Evolutionary conservation across 2,113 vertebrate species (phyloP), one percentile per base, ranked within the genome.

Genomic region (Dissostichus mawsoni): DNA sequence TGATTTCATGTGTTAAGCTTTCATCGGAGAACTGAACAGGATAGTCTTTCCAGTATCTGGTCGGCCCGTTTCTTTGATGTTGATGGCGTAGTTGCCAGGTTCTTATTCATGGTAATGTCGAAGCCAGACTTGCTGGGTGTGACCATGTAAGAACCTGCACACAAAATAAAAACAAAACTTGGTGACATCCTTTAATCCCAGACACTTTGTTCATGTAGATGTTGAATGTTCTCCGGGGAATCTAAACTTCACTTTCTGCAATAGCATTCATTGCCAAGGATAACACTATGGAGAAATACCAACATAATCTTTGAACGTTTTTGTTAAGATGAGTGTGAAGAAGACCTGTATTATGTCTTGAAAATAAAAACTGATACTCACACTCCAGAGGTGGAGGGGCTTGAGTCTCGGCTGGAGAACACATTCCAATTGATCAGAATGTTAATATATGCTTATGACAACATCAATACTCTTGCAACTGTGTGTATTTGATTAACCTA

Each of bases 91-190:
- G 8, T 0, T 0, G 8, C 11, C 58, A 51, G 0, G 0, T 41
- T 41, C 36, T 1, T 8, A 1, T 0, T 67, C 3, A 90, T 11
- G 0, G 16, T 0, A 17, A 90, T 53, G 69, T 1, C 0, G 52
- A 91, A 23, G 25, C 87, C 91, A 56, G 1, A 73, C 12, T 1
- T 1, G 50, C 63, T 29, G 4, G 29, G 0, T 11, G 0, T 11
- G 11, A 90, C 77, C 0, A 0, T 53, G 82, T 83, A 92, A 11
- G 8, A 29, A 76, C 92, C 92, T 93, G 83, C 17, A 76, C 3
- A 82, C 8, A 74, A 53, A 25, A 72, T 48, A 45, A 16, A 33
- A 51, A 45, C 18, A 45, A 41, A 41, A 59, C 16, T 11, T 47
- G 51, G 65, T 53, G 33, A 13, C 18, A 62, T n/a, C 1, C 16